Evolutionary conservation across 2,888 invertebrate species (phyloP).

Genomic region (Nomada ruficornis): DNA sequence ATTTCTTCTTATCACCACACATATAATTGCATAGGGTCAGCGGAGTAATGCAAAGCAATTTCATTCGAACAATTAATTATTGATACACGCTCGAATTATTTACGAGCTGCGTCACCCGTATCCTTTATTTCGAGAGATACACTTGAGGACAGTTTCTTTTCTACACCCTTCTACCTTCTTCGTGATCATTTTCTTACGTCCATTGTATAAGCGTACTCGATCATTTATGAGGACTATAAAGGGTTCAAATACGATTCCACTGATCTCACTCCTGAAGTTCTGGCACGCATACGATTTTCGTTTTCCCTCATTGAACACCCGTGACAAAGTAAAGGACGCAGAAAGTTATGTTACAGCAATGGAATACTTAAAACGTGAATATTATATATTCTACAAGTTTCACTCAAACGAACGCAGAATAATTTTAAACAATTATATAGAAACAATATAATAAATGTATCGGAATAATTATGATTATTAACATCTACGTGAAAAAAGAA

Average conservation of each 20-base stretch:
- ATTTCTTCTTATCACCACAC: conserved; percentile 1
- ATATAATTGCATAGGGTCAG: not conserved
- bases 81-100: conserved; percentile 36
- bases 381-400: not conserved
- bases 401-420: not conserved
- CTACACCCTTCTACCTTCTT: not conserved
- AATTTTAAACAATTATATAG: no score
- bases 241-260: conserved; percentile 3
- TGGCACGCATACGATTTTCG: not conserved
- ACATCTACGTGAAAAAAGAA: not conserved
- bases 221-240: not conserved
- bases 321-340: not conserved
- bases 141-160: not conserved
- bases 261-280: not conserved
- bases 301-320: not conserved
- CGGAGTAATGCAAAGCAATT: conserved; percentile 23
- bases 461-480: not conserved
- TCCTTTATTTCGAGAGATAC: not conserved
- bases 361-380: not conserved
- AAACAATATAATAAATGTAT: no score
- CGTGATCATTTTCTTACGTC: not conserved
- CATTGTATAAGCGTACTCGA: no score
- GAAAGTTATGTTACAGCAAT: not conserved
- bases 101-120: not conserved
- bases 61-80: conserved; percentile 10